Conservation (phyloP, 1,140 invertebrate genomes). For the Meloidogyne exigua region DNA sequence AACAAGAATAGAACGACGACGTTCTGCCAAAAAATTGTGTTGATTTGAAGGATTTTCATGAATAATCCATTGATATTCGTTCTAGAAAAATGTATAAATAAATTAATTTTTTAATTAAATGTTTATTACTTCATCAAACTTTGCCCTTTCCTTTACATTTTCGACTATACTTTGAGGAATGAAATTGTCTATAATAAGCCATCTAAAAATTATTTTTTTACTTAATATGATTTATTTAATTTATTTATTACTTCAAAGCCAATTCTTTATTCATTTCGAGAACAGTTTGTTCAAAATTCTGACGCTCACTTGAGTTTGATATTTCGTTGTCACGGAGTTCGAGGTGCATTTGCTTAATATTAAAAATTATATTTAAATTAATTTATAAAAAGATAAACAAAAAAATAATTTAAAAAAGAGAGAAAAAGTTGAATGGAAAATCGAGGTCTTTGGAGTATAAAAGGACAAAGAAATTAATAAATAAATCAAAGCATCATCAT, state of each 20-base stretch:
- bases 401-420: no score
- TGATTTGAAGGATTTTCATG: slow-evolving; percentile 4
- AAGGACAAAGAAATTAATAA: no score
- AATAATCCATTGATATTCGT: slow-evolving; percentile 14
- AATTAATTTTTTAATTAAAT: slow-evolving; percentile 68
- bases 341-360: slow-evolving; percentile 67
- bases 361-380: not conserved
- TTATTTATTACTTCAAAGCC: slow-evolving; percentile 67
- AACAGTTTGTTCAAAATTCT: slow-evolving; percentile 78
- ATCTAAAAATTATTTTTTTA: slow-evolving; percentile 65
- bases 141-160: slow-evolving; percentile 74
- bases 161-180: slow-evolving; percentile 85
- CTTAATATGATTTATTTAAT: slow-evolving; percentile 9
- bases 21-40: not conserved
- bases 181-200: slow-evolving; percentile 92
- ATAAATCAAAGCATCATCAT: no score
- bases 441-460: no score
- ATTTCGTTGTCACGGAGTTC: slow-evolving; percentile 81
- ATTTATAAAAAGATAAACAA: no score
- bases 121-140: slow-evolving; percentile 77
- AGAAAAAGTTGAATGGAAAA: no score
- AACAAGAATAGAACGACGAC: slow-evolving; percentile 1
- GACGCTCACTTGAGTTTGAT: slow-evolving; percentile 76
- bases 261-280: slow-evolving; percentile 75
- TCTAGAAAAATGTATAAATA: not conserved